Base-by-base conservation (phyloP, 2,797 vertebrate species). In the Oophaga sylvatica region DNA sequence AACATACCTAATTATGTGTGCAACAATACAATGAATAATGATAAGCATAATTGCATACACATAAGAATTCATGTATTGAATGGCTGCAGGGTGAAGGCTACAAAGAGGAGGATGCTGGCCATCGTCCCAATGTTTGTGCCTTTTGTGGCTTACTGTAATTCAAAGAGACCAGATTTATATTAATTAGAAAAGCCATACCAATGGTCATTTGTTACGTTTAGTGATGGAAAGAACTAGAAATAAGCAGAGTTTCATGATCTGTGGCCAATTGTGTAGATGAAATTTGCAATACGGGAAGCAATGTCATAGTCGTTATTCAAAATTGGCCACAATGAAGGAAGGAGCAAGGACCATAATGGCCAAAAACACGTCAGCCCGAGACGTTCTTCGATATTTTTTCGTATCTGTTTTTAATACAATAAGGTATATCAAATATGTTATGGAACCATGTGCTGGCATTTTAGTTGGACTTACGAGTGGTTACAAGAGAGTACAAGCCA, bases 1-100 rank as follows among this genome's bases (percentile, higher is more conserved):
- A 82, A 85, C 35, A 20, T 45, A 71, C 16, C 75, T 83, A 85
- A 89, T 85, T 86, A 77, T 71, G 53, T 73, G 75, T 15, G 57
- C 68, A 63, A 79, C 88, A 84, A 80, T 83, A 35, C 60, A 11
- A 71, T 59, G 22, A 80, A 83, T 83, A 68, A 79, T 76, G 45
- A 82, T 56, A 67, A 22, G 22, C 67, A 26, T 22, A 41, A 75
- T 59, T 56, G 53, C 35, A 83, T 78, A 70, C 41, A 77, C 78
- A 89, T 78, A 82, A 70, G 35, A 65, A 73, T 81, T 76, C 59
- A 35, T 80, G 57, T 57, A 70, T 17, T 62, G 75, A 80, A 84
- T 80, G 63, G 16, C 76, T 84, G 63, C 53, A 67, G 78, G 83
- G 83, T 31, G 45, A 76, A 12, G 65, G 53, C 83, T 86, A 31